Evolutionary conservation across 2,888 invertebrate species (phyloP).

Genomic region (Hydraecia micacea): DNA sequence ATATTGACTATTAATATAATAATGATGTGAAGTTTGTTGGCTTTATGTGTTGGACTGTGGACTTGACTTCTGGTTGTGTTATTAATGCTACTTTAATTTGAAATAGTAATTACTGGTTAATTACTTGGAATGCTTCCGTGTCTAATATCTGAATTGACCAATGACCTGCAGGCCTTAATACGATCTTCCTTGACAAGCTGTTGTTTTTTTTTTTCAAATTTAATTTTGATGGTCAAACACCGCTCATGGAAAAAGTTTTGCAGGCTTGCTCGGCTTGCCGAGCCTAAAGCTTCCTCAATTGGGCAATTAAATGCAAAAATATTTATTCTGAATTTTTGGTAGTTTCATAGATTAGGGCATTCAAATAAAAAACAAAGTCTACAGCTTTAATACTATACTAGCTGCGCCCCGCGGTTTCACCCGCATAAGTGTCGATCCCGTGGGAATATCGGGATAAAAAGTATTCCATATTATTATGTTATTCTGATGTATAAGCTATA

Average conservation of each 20-base stretch:
- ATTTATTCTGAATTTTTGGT: too few relatives aligned
- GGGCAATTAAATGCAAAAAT: too few relatives aligned
- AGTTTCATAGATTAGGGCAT: too few relatives aligned
- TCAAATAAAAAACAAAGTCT: too few relatives aligned
- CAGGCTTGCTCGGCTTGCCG: too few relatives aligned
- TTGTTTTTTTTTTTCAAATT: background rate
- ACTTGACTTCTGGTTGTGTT: constrained; percentile 9
- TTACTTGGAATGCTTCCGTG: constrained; percentile 31
- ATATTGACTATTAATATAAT: constrained; percentile 51
- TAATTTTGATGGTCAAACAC: background rate
- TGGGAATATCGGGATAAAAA: too few relatives aligned
- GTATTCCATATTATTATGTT: too few relatives aligned
- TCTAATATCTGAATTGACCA: background rate
- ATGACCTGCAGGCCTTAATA: constrained; percentile 10
- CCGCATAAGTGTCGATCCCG: too few relatives aligned
- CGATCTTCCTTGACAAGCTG: background rate
- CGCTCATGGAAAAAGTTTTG: too few relatives aligned
- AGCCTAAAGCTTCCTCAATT: too few relatives aligned
- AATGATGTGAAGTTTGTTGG: constrained; percentile 31
- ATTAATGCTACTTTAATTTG: background rate
- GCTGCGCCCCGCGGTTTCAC: too few relatives aligned
- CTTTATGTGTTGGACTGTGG: background rate
- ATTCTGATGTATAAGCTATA: too few relatives aligned
- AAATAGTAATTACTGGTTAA: constrained; percentile 15
- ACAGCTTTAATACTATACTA: background rate